These are phyloP conservation scores for crab-eating macaque (Macaca fascicularis) DNA, from an alignment of 2,113 vertebrate genomes.

Conservation along the genomic window T2T-MFA8v1.1 NC_088386.1:12272501-12273000, in stretches of 20 bases:
- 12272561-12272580: constrained; percentile 32
- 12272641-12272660: constrained; percentile 36
- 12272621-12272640: neutral
- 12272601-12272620: constrained; percentile 58
- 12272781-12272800: neutral
- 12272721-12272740: neutral
- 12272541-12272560: constrained; percentile 45
- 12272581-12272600: constrained; percentile 50
- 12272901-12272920: too few species aligned
- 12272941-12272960: too few species aligned
- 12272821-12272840: neutral
- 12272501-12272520: neutral
- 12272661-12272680: constrained; percentile 37
- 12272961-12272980: too few species aligned
- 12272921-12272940: too few species aligned
- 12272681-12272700: constrained; percentile 37
- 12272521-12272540: neutral
- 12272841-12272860: neutral
- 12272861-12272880: too few species aligned
- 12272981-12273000: too few species aligned
- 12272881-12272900: too few species aligned
- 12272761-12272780: constrained; percentile 11
- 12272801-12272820: neutral
- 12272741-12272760: neutral
- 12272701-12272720: neutral